Evolutionary conservation across 2,888 invertebrate genomes (phyloP).

Genomic region (Lasioglossum pauxillum): DNA sequence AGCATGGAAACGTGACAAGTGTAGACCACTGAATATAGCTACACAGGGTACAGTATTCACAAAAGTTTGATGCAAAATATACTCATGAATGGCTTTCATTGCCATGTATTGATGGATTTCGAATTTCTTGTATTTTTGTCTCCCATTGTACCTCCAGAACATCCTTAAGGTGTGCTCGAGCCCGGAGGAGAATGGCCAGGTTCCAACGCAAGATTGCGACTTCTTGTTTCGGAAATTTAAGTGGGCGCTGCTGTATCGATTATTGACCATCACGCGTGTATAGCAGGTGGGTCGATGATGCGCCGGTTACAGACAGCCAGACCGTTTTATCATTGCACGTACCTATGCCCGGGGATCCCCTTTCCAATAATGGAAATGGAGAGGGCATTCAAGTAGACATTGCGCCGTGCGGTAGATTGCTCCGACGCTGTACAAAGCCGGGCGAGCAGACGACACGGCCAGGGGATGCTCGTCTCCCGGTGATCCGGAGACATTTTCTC

Average conservation of each 20-base stretch:
- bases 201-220: not conserved
- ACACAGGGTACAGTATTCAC: too few relatives aligned
- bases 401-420: conserved; percentile 66
- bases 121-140: too few relatives aligned
- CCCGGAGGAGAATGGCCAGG: not conserved
- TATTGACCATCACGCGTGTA: conserved; percentile 3
- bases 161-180: not conserved
- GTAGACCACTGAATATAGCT: too few relatives aligned
- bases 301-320: conserved; percentile 37
- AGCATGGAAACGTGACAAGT: too few relatives aligned
- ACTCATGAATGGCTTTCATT: too few relatives aligned
- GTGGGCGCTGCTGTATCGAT: not conserved
- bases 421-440: conserved; percentile 64
- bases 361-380: conserved; percentile 71
- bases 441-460: conserved; percentile 53
- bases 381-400: conserved; percentile 67
- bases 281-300: conserved; percentile 10
- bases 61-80: too few relatives aligned
- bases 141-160: too few relatives aligned
- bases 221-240: not conserved
- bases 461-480: conserved; percentile 45
- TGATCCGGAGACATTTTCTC: conserved; percentile 54
- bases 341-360: conserved; percentile 40
- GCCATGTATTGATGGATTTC: too few relatives aligned
- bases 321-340: conserved; percentile 57